These are phyloP conservation scores for Cyprinella venusta DNA, from an alignment of 2,797 vertebrate genomes.

Conservation along the genomic window DNA sequence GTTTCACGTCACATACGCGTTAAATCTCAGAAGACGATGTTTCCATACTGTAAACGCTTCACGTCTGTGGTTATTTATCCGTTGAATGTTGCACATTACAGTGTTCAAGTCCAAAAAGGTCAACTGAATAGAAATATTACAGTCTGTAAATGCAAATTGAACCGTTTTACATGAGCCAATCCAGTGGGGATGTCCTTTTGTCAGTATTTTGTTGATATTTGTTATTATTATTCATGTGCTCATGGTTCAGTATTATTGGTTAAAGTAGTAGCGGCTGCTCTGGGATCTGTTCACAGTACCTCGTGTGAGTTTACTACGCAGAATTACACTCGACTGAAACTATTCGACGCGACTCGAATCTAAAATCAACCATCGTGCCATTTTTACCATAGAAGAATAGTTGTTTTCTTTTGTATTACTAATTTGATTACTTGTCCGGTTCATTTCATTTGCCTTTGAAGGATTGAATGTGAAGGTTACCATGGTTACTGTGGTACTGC, in stretches of 20 bases:
- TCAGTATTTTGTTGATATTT: slow-evolving; percentile 57
- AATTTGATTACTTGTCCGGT: not conserved
- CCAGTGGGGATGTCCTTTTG: slow-evolving; percentile 45
- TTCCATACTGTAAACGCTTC: slow-evolving; percentile 6
- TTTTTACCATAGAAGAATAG: not conserved
- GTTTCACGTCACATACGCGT: not conserved
- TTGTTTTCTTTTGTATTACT: not conserved
- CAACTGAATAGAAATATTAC: not conserved
- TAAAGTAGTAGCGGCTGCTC: slow-evolving; percentile 61
- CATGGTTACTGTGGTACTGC: slow-evolving; percentile 4
- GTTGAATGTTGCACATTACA: not conserved
- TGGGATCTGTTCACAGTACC: slow-evolving; percentile 23
- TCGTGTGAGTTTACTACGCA: not conserved
- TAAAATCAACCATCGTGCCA: slow-evolving; percentile 10
- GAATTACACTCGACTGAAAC: not conserved
- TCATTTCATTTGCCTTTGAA: slow-evolving; percentile 19
- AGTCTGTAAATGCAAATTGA: not conserved
- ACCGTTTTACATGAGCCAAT: not conserved
- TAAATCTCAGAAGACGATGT: not conserved
- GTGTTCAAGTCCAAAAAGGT: not conserved
- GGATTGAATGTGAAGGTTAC: not conserved
- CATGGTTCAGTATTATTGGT: slow-evolving; percentile 74
- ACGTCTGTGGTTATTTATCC: not conserved
- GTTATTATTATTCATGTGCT: slow-evolving; percentile 58
- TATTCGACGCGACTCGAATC: not conserved